Base-by-base conservation (phyloP, 2,797 vertebrate species). In the Protosalanx chinensis region DNA sequence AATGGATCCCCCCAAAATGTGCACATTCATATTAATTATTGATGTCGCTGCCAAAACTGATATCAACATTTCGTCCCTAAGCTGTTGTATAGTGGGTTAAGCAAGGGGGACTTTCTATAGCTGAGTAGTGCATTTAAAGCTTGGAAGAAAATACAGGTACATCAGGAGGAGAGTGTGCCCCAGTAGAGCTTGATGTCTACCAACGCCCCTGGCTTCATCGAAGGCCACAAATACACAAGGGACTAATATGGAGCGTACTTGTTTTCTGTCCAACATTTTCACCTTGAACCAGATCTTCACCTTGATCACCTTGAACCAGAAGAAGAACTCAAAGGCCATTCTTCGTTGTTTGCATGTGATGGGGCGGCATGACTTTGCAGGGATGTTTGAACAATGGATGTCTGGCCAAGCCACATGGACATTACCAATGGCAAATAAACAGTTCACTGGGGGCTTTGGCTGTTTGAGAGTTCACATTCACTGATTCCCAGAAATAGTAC, bases 301-400 rank as follows among this genome's bases (percentile, higher is more conserved):
- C n/a, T n/a, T n/a, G n/a, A 75, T 67, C 8, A 20, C 27, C 33
- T 23, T 12, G 20, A 75, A 72, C 74, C 8, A 27, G 53, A 16
- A 7, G 27, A 57, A 51, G 57, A 60, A 75, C 61, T 72, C 69
- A 85, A 81, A 81, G 72, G 71, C 82, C 71, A 59, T 32, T 35
- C 20, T 29, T 74, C 64, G 63, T 72, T 75, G 53, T 73, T 65
- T 81, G 76, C 81, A 75, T 76, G 67, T 71, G 70, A 30, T 49
- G 61, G n/a, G 41, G 33, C 33, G 6, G 33, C 6, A 13, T 29
- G 72, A 67, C 65, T 46, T 77, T 59, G 20, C 41, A 58, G 57
- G 18, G 46, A 72, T 79, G 78, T 85, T 80, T 84, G 72, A 53
- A 46, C 73, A 32, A 1, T 73, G 60, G n/a, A 68, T 61, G 32